These are phyloP conservation scores for Dione vanillae DNA, from an alignment of 2,888 invertebrate species.

Conservation along the genomic window DNA sequence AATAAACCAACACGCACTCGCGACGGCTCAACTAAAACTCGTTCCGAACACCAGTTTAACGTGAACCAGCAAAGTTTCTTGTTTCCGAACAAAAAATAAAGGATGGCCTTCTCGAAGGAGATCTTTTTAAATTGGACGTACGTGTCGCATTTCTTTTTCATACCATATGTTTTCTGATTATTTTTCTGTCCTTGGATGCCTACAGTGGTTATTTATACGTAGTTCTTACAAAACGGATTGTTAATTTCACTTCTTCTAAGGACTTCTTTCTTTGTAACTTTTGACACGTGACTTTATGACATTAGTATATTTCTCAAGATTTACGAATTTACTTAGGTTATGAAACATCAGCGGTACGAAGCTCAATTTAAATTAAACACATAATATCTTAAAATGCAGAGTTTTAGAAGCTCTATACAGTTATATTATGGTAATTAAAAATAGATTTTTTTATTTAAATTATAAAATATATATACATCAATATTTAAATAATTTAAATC, in stretches of 20 bases:
- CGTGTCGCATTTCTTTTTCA: slow-evolving; percentile 72
- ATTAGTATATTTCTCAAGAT: background rate
- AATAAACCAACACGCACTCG: slow-evolving; percentile 51
- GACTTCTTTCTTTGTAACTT: slow-evolving; percentile 27
- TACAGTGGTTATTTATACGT: slow-evolving; percentile 52
- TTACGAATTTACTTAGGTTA: background rate
- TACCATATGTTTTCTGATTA: slow-evolving; percentile 79
- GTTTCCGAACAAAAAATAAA: slow-evolving; percentile 63
- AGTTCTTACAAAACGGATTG: slow-evolving; percentile 40
- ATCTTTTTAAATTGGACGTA: slow-evolving; percentile 60
- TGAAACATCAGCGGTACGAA: too few species aligned
- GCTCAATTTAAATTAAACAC: background rate
- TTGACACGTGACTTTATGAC: slow-evolving; percentile 4
- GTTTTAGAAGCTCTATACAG: background rate
- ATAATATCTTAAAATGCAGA: background rate
- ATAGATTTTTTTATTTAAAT: too few species aligned
- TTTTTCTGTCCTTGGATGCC: slow-evolving; percentile 77
- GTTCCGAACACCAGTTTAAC: slow-evolving; percentile 56
- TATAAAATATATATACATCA: background rate
- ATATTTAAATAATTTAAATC: background rate
- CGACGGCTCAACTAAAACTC: slow-evolving; percentile 56
- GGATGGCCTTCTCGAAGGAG: slow-evolving; percentile 60
- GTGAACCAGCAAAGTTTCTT: slow-evolving; percentile 59
- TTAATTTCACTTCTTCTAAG: slow-evolving; percentile 38
- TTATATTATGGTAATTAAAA: too few species aligned